These are phyloP conservation scores for Danaus plexippus DNA, from an alignment of 1,140 invertebrate species.

Conservation along the genomic window DNA sequence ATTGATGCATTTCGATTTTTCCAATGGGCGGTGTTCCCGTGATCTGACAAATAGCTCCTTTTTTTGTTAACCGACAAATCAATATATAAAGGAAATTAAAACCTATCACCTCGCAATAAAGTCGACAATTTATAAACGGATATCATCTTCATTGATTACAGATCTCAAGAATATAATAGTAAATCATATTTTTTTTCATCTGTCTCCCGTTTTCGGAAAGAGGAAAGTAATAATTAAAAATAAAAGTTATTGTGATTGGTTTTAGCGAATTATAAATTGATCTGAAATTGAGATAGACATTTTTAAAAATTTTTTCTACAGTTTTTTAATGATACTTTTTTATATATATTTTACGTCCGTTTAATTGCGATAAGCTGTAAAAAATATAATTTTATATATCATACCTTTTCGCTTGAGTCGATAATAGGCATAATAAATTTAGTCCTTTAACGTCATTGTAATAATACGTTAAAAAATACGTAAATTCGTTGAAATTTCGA, in stretches of 20 bases:
- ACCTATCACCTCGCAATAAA: conserved; percentile 13
- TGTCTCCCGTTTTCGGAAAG: conserved; percentile 8
- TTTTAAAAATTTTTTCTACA: too few species aligned
- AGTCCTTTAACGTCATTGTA: too few species aligned
- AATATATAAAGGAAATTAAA: conserved; percentile 12
- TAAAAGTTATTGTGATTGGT: conserved; percentile 65
- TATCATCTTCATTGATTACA: neutral
- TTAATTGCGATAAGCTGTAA: too few species aligned
- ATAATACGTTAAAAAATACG: too few species aligned
- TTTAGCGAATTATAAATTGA: conserved; percentile 65
- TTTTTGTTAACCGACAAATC: conserved; percentile 17
- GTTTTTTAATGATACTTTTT: too few species aligned
- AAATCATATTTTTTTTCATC: conserved; percentile 8
- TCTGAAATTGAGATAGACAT: too few species aligned
- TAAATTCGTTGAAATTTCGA: too few species aligned
- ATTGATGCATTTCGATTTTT: conserved; percentile 35
- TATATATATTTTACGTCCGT: too few species aligned
- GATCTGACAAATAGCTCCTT: conserved; percentile 52
- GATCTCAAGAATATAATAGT: too few species aligned
- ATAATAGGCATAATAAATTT: too few species aligned
- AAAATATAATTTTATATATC: too few species aligned
- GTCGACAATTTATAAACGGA: neutral
- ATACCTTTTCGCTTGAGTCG: too few species aligned
- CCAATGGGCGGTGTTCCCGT: conserved; percentile 37
- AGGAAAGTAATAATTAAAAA: conserved; percentile 38